These are phyloP conservation scores for Tholera decimalis DNA, from an alignment of 2,888 invertebrate species.

Conservation along the genomic window DNA sequence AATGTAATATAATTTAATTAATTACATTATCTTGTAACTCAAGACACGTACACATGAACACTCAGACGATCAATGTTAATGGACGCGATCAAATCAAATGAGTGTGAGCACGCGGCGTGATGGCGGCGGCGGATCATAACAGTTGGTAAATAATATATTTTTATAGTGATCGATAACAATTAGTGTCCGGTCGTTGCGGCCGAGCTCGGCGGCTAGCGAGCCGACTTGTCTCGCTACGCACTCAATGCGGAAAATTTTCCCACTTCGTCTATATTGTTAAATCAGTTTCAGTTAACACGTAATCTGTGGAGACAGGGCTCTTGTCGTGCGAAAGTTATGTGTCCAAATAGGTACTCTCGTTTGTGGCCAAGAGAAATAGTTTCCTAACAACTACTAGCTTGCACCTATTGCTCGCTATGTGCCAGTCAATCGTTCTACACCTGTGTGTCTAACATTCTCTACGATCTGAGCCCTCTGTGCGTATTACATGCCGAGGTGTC, in stretches of 20 bases:
- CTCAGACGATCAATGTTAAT: conserved; percentile 15
- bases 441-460: not conserved
- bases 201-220: not conserved
- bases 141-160: conserved; percentile 38
- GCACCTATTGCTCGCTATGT: not conserved
- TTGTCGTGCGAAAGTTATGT: not conserved
- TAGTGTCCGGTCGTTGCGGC: not conserved
- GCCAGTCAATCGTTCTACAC: not conserved
- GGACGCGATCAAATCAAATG: conserved; percentile 2
- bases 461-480: not conserved
- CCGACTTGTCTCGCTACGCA: conserved; percentile 16
- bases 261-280: conserved; percentile 1
- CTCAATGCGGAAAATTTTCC: conserved; percentile 3
- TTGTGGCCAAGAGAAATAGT: not conserved
- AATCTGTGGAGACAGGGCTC: not conserved
- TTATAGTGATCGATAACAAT: conserved; percentile 20
- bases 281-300: not conserved
- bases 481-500: not conserved
- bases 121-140: conserved; percentile 8
- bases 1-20: conserved; percentile 27
- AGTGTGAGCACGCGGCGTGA: not conserved
- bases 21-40: conserved; percentile 16
- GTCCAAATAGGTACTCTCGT: not conserved
- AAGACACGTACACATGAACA: no score
- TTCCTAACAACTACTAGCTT: conserved; percentile 5